Conservation (phyloP, 2,113 vertebrate genomes). For the Cavia aperea region DNA sequence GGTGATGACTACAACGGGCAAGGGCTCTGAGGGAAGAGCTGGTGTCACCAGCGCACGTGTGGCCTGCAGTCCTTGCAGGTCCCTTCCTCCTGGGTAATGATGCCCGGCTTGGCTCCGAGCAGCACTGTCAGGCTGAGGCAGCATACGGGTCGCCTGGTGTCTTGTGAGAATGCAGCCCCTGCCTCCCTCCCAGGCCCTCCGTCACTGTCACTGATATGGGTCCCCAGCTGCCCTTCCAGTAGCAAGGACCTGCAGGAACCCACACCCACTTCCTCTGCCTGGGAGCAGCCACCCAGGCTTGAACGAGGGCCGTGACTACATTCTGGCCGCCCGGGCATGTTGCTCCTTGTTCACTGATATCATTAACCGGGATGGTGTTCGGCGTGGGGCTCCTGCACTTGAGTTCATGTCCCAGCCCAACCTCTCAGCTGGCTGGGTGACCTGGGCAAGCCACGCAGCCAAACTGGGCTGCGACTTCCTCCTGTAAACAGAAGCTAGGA, state of each 20-base stretch:
- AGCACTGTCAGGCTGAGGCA: not conserved
- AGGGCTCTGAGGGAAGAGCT: not conserved
- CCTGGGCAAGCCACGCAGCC: not conserved
- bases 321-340: accelerated
- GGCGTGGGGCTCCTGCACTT: not conserved
- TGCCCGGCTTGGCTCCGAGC: not conserved
- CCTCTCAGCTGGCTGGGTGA: accelerated
- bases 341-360: not conserved
- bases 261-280: not conserved
- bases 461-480: not conserved
- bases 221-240: not conserved
- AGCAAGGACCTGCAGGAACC: not conserved
- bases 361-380: not conserved
- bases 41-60: not conserved
- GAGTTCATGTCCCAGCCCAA: not conserved
- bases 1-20: not conserved
- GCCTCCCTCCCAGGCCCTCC: not conserved
- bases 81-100: not conserved
- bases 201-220: not conserved
- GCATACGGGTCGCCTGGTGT: not conserved
- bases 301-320: not conserved
- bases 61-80: not conserved
- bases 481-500: not conserved
- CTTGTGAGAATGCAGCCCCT: not conserved
- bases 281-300: not conserved